Evolutionary conservation across 2,888 invertebrate species (phyloP).

Genomic region (Volucella inflata): DNA sequence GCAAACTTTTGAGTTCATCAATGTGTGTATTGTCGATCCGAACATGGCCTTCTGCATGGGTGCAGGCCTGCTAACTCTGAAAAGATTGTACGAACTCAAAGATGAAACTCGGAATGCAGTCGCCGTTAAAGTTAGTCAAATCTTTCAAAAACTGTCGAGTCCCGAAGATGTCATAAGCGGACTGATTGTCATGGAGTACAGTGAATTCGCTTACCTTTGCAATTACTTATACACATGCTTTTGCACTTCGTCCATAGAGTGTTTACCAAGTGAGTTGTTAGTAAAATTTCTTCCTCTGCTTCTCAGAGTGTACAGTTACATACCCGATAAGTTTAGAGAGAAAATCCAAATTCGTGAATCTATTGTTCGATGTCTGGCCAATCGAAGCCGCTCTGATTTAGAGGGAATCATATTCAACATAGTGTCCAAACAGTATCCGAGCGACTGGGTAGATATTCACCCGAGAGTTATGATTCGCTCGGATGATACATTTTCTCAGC

Average conservation of each 20-base stretch:
- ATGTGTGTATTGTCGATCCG: conserved; percentile 73
- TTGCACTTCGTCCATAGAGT: conserved; percentile 80
- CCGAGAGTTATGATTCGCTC: conserved; percentile 77
- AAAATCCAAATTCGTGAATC: conserved; percentile 76
- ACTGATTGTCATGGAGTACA: conserved; percentile 80
- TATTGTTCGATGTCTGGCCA: conserved; percentile 80
- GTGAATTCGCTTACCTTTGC: conserved; percentile 77
- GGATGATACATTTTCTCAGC: conserved; percentile 30
- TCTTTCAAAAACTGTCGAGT: conserved; percentile 77
- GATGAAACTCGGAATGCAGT: conserved; percentile 76
- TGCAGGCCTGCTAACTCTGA: conserved; percentile 79
- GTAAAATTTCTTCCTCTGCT: conserved; percentile 79
- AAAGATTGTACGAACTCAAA: conserved; percentile 79
- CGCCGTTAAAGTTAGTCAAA: conserved; percentile 60
- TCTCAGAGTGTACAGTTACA: conserved; percentile 78
- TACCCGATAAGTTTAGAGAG: conserved; percentile 75
- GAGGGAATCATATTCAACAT: conserved; percentile 77
- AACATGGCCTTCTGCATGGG: conserved; percentile 76
- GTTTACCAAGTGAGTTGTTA: conserved; percentile 80
- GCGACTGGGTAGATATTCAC: conserved; percentile 77
- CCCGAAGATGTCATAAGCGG: conserved; percentile 80
- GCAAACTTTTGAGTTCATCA: conserved; percentile 80
- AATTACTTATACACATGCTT: conserved; percentile 80
- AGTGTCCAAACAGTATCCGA: conserved; percentile 74
- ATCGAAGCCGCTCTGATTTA: conserved; percentile 79